A percentile compares a stretch with the other conserved stretches of the same genome.
These are phyloP conservation scores for Ptyas mucosa DNA, from an alignment of 2,113 vertebrate genomes.

Conservation along the genomic window DNA sequence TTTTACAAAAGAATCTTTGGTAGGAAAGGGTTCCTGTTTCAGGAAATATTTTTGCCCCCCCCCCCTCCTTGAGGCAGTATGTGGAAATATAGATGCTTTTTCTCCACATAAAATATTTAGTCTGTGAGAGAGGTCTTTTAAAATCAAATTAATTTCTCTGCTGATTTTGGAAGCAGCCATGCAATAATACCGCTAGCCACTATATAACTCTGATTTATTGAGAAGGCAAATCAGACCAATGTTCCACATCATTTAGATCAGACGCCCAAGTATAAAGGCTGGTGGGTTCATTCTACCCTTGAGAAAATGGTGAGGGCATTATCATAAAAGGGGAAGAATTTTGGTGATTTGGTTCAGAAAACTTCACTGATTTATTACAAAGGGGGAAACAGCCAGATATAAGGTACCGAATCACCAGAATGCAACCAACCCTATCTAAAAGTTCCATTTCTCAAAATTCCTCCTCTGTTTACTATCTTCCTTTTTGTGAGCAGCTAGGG, in stretches of 20 bases:
- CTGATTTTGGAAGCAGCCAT: background rate
- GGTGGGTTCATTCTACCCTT: background rate
- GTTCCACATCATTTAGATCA: background rate
- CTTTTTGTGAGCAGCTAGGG: background rate
- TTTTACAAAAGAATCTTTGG: conserved; percentile 28
- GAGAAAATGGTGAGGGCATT: background rate
- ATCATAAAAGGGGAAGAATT: background rate
- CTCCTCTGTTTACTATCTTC: background rate
- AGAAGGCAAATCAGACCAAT: background rate
- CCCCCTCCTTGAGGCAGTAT: background rate
- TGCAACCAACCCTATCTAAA: background rate
- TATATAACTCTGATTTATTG: background rate
- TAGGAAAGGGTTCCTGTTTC: background rate
- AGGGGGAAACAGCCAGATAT: background rate
- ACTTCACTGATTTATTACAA: background rate
- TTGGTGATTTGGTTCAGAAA: background rate
- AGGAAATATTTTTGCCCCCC: background rate
- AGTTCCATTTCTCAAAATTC: background rate
- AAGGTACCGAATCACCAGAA: background rate
- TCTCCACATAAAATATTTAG: background rate
- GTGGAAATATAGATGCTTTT: background rate
- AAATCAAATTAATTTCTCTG: background rate
- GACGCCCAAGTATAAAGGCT: background rate
- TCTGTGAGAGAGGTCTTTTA: background rate
- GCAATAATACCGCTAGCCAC: background rate